phyloP scores from a whole-genome alignment of 2,113 vertebrate species.

The Tretioscincus oriximinensis region DNA sequence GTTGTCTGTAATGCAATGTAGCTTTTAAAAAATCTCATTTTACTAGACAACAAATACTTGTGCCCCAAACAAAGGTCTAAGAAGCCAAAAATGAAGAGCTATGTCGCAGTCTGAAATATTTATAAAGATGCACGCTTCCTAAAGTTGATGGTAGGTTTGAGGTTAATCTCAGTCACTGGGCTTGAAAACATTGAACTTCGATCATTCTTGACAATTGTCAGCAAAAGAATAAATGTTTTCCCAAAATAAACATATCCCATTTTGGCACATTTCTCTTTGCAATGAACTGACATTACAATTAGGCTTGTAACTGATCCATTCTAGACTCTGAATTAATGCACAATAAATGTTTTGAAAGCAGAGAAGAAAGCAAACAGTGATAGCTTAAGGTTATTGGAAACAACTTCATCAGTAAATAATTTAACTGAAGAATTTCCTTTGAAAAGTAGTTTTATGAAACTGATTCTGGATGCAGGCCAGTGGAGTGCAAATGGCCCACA shows the following conservation, averaged over 20 bases:
- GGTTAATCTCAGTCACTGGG: slow-evolving; percentile 21
- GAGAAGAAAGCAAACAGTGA: slow-evolving; percentile 9
- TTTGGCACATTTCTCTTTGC: neutral
- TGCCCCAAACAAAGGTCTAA: slow-evolving; percentile 36
- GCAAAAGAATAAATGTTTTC: slow-evolving; percentile 29
- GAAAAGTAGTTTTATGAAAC: neutral
- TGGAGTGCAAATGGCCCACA: neutral
- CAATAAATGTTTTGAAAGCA: slow-evolving; percentile 29
- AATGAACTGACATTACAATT: slow-evolving; percentile 2
- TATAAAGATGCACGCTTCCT: slow-evolving; percentile 32
- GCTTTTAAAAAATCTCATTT: slow-evolving; percentile 29
- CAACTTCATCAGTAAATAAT: slow-evolving; percentile 4
- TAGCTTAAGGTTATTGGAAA: slow-evolving; percentile 15
- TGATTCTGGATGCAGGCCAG: neutral
- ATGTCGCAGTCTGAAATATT: slow-evolving; percentile 2
- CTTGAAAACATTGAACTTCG: slow-evolving; percentile 16
- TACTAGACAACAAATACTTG: neutral
- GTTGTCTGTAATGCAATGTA: slow-evolving; percentile 35
- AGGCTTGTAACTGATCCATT: slow-evolving; percentile 17
- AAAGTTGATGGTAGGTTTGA: neutral
- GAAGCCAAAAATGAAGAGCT: slow-evolving; percentile 38
- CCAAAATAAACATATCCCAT: slow-evolving; percentile 30
- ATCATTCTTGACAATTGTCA: slow-evolving; percentile 22
- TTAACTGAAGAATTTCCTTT: neutral
- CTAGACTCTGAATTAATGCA: slow-evolving; percentile 3